These are phyloP conservation scores for Epinotia ramella DNA, from an alignment of 2,888 invertebrate species.

Conservation along the genomic window DNA sequence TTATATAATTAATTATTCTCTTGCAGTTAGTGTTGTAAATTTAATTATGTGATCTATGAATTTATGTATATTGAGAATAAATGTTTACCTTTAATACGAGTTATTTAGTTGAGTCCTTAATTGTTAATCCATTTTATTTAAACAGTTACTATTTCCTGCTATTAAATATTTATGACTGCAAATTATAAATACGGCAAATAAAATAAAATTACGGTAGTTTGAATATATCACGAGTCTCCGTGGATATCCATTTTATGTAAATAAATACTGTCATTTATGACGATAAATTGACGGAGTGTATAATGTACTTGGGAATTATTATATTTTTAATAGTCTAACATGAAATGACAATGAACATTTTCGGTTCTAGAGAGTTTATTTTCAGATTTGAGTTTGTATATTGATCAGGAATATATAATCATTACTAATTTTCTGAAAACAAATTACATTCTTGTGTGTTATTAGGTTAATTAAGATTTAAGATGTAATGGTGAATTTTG, in stretches of 20 bases:
- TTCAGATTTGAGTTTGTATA: background rate
- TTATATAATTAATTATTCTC: slow-evolving; percentile 29
- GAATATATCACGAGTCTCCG: background rate
- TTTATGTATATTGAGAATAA: slow-evolving; percentile 54
- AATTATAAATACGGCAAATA: background rate
- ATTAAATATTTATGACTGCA: background rate
- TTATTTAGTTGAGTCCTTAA: slow-evolving; percentile 38
- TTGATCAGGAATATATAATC: background rate
- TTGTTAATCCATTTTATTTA: background rate
- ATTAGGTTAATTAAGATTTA: slow-evolving; percentile 6
- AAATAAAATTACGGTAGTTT: background rate
- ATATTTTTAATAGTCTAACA: background rate
- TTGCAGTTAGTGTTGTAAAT: slow-evolving; percentile 37
- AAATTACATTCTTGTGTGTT: background rate
- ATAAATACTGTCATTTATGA: background rate
- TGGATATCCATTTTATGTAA: background rate
- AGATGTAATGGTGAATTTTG: slow-evolving; percentile 18
- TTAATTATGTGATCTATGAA: slow-evolving; percentile 52
- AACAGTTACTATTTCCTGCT: background rate
- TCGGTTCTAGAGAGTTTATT: background rate
- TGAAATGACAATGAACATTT: background rate
- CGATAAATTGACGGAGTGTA: background rate
- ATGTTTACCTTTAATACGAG: slow-evolving; percentile 34
- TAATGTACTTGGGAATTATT: background rate
- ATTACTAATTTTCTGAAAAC: background rate